Evolutionary conservation across 2,888 invertebrate species (phyloP), one percentile per base, ranked within the genome.

Genomic region (Meta bourneti): DNA sequence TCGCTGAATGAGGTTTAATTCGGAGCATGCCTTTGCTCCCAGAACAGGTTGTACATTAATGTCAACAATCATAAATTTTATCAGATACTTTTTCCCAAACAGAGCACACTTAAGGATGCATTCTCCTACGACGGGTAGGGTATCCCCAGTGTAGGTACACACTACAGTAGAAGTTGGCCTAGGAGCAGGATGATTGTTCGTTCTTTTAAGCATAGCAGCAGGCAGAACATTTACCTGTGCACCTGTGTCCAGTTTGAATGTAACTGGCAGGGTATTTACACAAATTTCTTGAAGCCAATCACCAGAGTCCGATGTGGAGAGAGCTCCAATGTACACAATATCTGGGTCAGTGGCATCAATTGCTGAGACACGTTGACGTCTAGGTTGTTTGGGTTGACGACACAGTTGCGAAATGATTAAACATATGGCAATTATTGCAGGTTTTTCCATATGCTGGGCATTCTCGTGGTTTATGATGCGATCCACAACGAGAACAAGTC

Each of bases 201-300:
- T 54, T 11, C 11, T 54, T 52, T 52, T 20, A 19, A 52, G 74
- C 20, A 34, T 20, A 52, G 74, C 7, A 11, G 48, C 48, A 13
- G 69, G 71, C n/a, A 87, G 51, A 7, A 79, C 80, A 80, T 87
- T 87, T 1, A 79, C 79, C 51, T 87, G 80, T 7, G 78, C 78
- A 70, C 87, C 87, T 9, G 79, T 87, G 51, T 87, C 79, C 0
- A 87, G 51, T 52, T 71, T 87, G 52, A 87, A 51, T 6, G 48
- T 20, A 51, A 87, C 72, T 51, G 80, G 87, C 16, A 49, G 48
- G 49, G 49, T 51, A 19, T 78, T 80, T 11, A 79, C 51, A 72
- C 6, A n/a, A 16, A 79, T 70, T 70, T 51, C 71, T 87, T 79
- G 79, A 19, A 79, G 79, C 71, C 71, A 87, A 16, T 80, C 71